Evolutionary conservation across 2,888 invertebrate genomes (phyloP), one percentile per base, ranked within the genome.

Genomic region (Clanis bilineata): DNA sequence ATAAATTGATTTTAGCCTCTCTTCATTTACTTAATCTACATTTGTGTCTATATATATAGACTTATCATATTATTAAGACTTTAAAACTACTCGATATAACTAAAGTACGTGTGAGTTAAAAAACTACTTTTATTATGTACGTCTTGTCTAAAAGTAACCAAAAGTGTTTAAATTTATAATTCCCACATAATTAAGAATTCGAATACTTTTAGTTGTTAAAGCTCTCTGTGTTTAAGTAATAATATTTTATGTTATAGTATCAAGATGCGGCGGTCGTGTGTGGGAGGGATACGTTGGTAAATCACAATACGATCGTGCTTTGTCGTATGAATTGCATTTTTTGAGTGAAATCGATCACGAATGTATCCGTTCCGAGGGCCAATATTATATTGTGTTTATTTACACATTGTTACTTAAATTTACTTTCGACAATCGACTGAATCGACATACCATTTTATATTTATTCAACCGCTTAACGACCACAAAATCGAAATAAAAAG

Each of bases 281-380:
- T 72, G 71, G 72, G 72, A 74, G 78, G 79, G 77, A 79, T 80
- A 82, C 77, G 82, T 81, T 80, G 83, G 79, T 77, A 83, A 77
- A 82, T 85, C 84, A 87, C 89, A 88, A 86, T 84, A 75, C 76
- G 72, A 80, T 80, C 79, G 80, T 83, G 86, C 83, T 80, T 88
- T 86, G 84, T 89, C 83, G 80, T 88, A 85, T 85, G 87, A 83
- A 86, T 88, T 85, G 86, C 84, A 76, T 89, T 89, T 90, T 90
- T 89, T 87, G 78, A 82, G 79, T 82, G 89, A 88, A 90, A 90
- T 88, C 85, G 87, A 89, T 89, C 90, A 82, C 77, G 77, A 67
- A 72, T 66, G 72, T 74, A 80, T 78, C 83, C 83, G 81, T 76
- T 77, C 77, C 65, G 65, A 69, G 74, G 68, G 68, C 73, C 71